Percentiles rank a stretch among this genome's conserved stretches.
Conservation (phyloP, 2,888 invertebrate species). For the Chaetoderma sp. region DNA sequence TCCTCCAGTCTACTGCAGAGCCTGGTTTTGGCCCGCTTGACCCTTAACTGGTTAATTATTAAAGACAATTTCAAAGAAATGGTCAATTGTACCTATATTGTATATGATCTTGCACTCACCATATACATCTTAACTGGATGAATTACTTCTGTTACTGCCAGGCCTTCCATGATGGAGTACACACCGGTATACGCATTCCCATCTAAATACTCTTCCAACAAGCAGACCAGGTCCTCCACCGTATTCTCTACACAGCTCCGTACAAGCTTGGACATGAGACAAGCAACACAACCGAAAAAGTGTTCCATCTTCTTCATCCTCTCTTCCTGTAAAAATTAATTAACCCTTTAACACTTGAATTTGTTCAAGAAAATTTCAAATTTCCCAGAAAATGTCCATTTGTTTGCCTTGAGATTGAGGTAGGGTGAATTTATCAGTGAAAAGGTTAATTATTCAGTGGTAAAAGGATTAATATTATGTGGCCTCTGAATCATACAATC, state of each 20-base stretch:
- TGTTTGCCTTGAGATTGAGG: too few species aligned
- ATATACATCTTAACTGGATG: constrained; percentile 61
- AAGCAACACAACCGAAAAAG: constrained; percentile 80
- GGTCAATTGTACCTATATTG: constrained; percentile 30
- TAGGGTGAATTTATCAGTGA: too few species aligned
- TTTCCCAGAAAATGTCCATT: too few species aligned
- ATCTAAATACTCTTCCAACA: constrained; percentile 60
- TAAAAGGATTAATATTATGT: too few species aligned
- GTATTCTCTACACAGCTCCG: constrained; percentile 64
- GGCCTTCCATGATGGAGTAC: constrained; percentile 58
- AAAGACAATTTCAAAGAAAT: not conserved
- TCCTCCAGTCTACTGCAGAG: too few species aligned
- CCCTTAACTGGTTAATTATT: too few species aligned
- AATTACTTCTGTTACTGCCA: constrained; percentile 55
- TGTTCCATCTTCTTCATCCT: constrained; percentile 74
- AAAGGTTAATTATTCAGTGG: too few species aligned
- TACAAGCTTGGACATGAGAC: constrained; percentile 84
- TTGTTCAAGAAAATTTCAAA: too few species aligned
- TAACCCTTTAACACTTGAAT: too few species aligned
- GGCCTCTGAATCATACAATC: too few species aligned
- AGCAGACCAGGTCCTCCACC: constrained; percentile 61
- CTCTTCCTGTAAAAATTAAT: constrained; percentile 40
- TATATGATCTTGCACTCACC: constrained; percentile 43
- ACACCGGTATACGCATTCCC: constrained; percentile 65
- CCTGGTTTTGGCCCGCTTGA: too few species aligned